These are phyloP conservation scores for Ridgeia piscesae DNA, from an alignment of 1,140 invertebrate species.

Conservation along the genomic window DNA sequence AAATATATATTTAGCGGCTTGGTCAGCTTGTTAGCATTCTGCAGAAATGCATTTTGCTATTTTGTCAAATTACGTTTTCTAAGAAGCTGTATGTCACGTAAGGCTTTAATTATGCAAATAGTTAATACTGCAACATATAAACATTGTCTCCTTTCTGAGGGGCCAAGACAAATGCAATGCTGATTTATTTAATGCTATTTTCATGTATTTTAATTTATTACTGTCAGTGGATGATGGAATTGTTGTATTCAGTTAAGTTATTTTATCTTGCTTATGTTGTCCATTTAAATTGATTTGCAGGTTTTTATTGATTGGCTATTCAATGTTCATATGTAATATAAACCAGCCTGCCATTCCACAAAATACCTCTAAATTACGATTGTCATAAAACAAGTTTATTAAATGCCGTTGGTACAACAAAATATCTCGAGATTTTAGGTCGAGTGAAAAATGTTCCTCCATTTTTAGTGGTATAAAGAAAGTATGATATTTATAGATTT, in stretches of 20 bases:
- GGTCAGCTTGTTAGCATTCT: neutral
- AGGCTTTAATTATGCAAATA: neutral
- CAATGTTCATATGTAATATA: neutral
- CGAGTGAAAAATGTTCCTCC: neutral
- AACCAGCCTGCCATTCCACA: neutral
- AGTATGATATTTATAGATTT: neutral
- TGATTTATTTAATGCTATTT: conserved; percentile 7
- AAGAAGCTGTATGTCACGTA: neutral
- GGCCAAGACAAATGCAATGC: neutral
- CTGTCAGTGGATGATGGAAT: neutral
- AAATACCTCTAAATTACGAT: neutral
- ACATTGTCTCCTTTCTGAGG: neutral
- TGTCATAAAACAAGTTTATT: neutral
- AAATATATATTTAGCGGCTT: neutral
- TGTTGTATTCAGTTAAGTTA: conserved; percentile 1
- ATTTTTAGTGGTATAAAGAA: neutral
- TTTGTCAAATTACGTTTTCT: neutral
- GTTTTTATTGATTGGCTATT: neutral
- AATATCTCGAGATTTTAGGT: neutral
- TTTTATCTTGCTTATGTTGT: neutral
- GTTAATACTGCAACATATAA: neutral
- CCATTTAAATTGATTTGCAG: neutral
- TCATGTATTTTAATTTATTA: neutral
- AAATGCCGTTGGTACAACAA: neutral
- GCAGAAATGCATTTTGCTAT: neutral